Evolutionary conservation across 2,888 invertebrate species (phyloP).

Genomic region (Anoplius nigerrimus): DNA sequence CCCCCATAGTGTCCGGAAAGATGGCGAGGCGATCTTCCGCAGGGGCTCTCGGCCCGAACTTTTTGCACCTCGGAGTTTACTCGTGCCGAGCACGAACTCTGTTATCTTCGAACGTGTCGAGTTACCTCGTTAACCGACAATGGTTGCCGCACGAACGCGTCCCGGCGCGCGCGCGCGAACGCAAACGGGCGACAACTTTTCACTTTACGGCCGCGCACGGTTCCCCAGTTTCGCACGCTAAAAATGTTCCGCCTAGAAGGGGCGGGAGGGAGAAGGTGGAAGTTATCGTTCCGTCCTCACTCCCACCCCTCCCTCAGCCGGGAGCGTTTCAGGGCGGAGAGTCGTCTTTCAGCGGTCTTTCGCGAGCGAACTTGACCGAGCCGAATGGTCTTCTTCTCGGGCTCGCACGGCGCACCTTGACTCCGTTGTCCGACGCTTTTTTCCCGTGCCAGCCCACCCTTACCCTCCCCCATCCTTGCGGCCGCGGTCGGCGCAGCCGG

Average conservation of each 20-base stretch:
- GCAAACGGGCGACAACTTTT: constrained; percentile 62
- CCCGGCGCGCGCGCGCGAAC: constrained; percentile 23
- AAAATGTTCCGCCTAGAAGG: no score
- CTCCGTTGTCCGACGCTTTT: background rate
- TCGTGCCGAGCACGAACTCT: constrained; percentile 69
- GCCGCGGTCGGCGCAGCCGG: no score
- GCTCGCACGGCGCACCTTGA: background rate
- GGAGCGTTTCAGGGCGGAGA: background rate
- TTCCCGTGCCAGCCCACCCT: no score
- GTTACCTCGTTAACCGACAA: constrained; percentile 73
- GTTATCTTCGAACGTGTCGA: constrained; percentile 73
- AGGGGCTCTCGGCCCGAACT: constrained; percentile 47
- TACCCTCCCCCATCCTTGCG: no score
- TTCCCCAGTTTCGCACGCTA: constrained; percentile 3
- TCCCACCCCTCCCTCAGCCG: background rate
- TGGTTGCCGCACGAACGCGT: constrained; percentile 52
- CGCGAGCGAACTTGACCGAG: no score
- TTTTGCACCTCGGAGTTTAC: constrained; percentile 63
- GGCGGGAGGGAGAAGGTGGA: no score
- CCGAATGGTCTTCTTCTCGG: no score
- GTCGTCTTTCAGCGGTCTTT: background rate
- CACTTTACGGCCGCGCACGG: constrained; percentile 63
- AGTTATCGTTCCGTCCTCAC: background rate
- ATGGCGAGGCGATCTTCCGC: background rate
- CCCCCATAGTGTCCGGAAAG: background rate